phyloP scores from a whole-genome alignment of 2,888 invertebrate genomes.

The Temnothorax rugatulus region DNA sequence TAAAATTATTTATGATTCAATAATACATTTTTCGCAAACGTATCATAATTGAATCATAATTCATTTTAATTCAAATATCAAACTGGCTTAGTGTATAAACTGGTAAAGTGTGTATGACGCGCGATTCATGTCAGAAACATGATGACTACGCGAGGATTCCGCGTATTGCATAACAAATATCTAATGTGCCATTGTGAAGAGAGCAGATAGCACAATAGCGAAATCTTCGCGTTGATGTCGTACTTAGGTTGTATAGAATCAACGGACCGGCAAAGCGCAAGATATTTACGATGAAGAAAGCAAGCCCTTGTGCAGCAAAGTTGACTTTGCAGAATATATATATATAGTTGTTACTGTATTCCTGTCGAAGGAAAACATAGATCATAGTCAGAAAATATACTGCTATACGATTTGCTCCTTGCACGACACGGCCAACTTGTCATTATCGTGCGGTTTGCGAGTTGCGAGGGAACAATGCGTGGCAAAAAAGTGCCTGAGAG shows the following conservation, averaged over 20 bases:
- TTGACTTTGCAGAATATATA: constrained; percentile 36
- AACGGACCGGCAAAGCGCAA: constrained; percentile 18
- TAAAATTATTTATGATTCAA: too few species aligned
- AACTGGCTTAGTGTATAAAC: not conserved
- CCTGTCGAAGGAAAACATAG: constrained; percentile 20
- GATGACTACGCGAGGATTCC: not conserved
- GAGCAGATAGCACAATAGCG: constrained; percentile 27
- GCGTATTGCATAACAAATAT: constrained; percentile 5
- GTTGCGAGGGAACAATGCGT: not conserved
- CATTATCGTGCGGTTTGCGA: constrained; percentile 8
- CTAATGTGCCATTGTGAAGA: constrained; percentile 34
- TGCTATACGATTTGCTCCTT: not conserved
- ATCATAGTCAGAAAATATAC: constrained; percentile 18
- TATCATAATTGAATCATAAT: not conserved
- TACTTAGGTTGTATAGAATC: constrained; percentile 7
- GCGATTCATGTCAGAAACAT: not conserved
- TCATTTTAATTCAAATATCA: not conserved
- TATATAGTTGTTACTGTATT: not conserved
- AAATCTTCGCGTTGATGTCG: constrained; percentile 30
- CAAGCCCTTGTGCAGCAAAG: constrained; percentile 28
- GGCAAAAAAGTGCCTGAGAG: not conserved
- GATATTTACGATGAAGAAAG: constrained; percentile 39
- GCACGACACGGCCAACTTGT: not conserved
- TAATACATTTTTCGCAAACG: too few species aligned
- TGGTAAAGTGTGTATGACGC: not conserved